Evolutionary conservation across 2,888 invertebrate species (phyloP).

Genomic region (Nebria brevicollis): DNA sequence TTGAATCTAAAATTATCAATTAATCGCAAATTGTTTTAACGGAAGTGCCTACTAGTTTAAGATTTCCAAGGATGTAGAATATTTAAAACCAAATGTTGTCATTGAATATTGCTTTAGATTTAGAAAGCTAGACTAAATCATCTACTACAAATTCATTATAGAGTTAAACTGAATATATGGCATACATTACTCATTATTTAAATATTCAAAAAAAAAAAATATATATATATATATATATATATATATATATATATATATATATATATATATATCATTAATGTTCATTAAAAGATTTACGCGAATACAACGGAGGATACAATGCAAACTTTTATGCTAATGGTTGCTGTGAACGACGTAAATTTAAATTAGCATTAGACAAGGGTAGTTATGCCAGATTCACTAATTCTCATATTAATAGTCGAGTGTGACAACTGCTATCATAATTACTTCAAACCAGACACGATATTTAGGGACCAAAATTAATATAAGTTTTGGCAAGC

Average conservation of each 20-base stretch:
- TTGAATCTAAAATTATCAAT: no score
- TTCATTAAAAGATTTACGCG: neutral
- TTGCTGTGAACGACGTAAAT: slow-evolving; percentile 14
- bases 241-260: neutral
- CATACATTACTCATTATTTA: no score
- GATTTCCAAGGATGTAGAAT: no score
- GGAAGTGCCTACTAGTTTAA: no score
- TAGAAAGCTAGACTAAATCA: no score
- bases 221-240: neutral
- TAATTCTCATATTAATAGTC: slow-evolving; percentile 36
- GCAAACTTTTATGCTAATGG: neutral
- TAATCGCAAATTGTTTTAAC: no score
- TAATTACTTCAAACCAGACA: slow-evolving; percentile 4
- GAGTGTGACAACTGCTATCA: slow-evolving; percentile 36
- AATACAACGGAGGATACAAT: neutral
- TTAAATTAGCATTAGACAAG: slow-evolving; percentile 30
- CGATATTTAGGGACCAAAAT: neutral
- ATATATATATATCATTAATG: neutral
- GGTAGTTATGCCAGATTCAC: slow-evolving; percentile 22
- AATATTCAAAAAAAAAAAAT: no score
- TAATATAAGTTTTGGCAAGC: neutral
- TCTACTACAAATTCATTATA: no score
- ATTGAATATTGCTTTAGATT: no score
- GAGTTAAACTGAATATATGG: no score
- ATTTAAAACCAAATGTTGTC: no score